Percentiles rank a stretch among this genome's conserved stretches.
Conservation (phyloP, 2,113 vertebrate species). For the Romanogobio albipinnatus region DNA sequence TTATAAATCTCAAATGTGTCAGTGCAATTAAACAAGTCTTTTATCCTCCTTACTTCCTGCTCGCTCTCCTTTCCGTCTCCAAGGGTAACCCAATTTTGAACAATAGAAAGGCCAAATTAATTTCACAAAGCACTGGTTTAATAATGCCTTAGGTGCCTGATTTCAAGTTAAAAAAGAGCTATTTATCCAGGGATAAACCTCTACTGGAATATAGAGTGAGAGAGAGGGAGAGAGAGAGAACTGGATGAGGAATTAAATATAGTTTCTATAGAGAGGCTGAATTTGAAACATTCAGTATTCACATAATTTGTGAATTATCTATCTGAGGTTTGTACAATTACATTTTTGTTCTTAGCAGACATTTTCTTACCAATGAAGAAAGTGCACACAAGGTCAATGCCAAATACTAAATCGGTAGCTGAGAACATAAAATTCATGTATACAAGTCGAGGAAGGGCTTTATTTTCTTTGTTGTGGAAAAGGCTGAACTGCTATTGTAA, state of each 20-base stretch:
- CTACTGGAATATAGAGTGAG: slow-evolving; percentile 27
- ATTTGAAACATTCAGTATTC: slow-evolving; percentile 29
- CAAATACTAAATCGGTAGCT: background rate
- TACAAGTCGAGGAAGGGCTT: background rate
- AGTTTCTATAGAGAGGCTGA: slow-evolving; percentile 45
- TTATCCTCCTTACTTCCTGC: slow-evolving; percentile 61
- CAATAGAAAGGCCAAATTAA: slow-evolving; percentile 79
- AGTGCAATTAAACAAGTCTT: slow-evolving; percentile 76
- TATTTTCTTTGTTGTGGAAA: background rate
- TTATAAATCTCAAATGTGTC: slow-evolving; percentile 77
- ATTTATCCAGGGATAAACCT: slow-evolving; percentile 77
- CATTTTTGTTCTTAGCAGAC: slow-evolving; percentile 2
- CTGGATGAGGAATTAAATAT: slow-evolving; percentile 57
- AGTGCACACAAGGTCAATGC: background rate
- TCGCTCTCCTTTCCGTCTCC: slow-evolving; percentile 61
- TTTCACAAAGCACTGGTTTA: slow-evolving; percentile 82
- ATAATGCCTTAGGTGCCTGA: slow-evolving; percentile 77
- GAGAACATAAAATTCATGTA: background rate
- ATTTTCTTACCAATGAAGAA: background rate
- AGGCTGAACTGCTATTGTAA: background rate
- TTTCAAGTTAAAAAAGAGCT: slow-evolving; percentile 78
- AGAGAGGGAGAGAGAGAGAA: background rate
- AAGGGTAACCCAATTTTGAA: slow-evolving; percentile 76
- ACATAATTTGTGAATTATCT: background rate
- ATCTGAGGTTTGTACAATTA: slow-evolving; percentile 16